Percentiles rank a stretch among this genome's conserved stretches.
These are phyloP conservation scores for Coreius guichenoti DNA, from an alignment of 2,797 vertebrate genomes.

Conservation along the genomic window DNA sequence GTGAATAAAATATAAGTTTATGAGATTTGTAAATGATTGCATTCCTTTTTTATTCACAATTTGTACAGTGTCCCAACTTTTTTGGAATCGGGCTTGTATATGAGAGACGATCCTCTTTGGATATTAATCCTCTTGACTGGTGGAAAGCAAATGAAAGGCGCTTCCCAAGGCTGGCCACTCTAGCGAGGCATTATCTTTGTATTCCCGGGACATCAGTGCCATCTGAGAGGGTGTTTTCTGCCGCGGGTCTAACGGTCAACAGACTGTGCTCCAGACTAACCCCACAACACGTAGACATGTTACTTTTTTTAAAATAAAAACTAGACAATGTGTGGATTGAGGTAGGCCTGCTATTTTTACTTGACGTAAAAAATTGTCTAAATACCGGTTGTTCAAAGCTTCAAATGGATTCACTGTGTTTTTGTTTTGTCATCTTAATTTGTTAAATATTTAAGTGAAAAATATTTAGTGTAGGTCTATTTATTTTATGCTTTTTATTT, in stretches of 20 bases:
- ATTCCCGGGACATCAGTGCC: constrained; percentile 18
- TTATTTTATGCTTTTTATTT: too few relatives aligned
- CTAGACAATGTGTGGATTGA: neutral
- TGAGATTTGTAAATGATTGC: too few relatives aligned
- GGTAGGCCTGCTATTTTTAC: constrained; percentile 1
- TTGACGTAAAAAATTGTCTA: neutral
- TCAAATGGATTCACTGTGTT: too few relatives aligned
- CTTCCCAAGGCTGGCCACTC: constrained; percentile 1
- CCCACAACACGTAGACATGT: constrained; percentile 3
- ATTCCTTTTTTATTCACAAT: too few relatives aligned
- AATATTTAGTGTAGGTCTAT: too few relatives aligned
- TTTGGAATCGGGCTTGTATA: too few relatives aligned
- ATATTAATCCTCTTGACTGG: constrained; percentile 8
- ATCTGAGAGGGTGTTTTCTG: constrained; percentile 38
- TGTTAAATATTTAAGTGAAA: too few relatives aligned
- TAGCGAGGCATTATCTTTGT: neutral
- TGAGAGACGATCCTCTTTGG: neutral
- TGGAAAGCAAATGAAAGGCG: neutral
- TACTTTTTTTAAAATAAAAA: constrained; percentile 13
- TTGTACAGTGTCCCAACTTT: too few relatives aligned
- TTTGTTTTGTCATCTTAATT: too few relatives aligned
- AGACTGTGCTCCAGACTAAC: constrained; percentile 22
- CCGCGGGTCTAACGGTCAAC: constrained; percentile 26
- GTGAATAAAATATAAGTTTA: too few relatives aligned
- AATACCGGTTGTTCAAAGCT: too few relatives aligned